phyloP scores from a whole-genome alignment of 2,113 vertebrate species.

The Hemicordylus capensis region DNA sequence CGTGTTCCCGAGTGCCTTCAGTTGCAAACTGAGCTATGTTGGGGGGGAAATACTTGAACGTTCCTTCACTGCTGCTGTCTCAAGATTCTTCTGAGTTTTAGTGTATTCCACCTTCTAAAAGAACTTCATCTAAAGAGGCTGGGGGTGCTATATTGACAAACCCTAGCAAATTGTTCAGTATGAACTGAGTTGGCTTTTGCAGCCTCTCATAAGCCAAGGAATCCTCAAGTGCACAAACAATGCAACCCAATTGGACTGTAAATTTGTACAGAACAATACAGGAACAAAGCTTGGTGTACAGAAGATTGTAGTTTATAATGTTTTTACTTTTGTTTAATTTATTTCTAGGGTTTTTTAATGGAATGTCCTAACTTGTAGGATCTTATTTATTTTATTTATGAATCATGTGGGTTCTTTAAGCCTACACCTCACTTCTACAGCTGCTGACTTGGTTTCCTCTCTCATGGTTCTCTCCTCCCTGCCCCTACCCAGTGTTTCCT shows the following conservation, averaged over 20 bases:
- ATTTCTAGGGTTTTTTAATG: slow-evolving; percentile 71
- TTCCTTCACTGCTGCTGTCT: slow-evolving; percentile 80
- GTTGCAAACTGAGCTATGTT: slow-evolving; percentile 74
- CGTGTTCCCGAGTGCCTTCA: slow-evolving; percentile 83
- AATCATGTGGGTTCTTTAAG: slow-evolving; percentile 75
- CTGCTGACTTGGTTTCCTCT: slow-evolving; percentile 60
- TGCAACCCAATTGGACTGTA: slow-evolving; percentile 82
- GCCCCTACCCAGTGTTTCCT: slow-evolving; percentile 47
- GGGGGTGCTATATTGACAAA: slow-evolving; percentile 34
- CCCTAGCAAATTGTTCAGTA: slow-evolving; percentile 51
- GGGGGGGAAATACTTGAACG: slow-evolving; percentile 82
- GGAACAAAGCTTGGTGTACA: slow-evolving; percentile 72
- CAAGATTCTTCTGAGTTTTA: slow-evolving; percentile 65
- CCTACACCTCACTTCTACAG: slow-evolving; percentile 83
- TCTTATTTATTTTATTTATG: slow-evolving; percentile 97
- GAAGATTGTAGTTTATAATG: slow-evolving; percentile 71
- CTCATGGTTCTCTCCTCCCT: not conserved
- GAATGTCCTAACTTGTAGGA: slow-evolving; percentile 67
- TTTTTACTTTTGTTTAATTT: slow-evolving; percentile 73
- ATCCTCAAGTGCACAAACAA: slow-evolving; percentile 81
- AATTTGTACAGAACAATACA: slow-evolving; percentile 74
- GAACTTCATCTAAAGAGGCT: slow-evolving; percentile 64
- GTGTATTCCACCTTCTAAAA: slow-evolving; percentile 38
- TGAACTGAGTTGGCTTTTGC: slow-evolving; percentile 72
- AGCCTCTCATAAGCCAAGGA: slow-evolving; percentile 65